These are phyloP conservation scores for Eupristina koningsbergeri DNA, from an alignment of 1,140 invertebrate species.

Conservation along the genomic window DNA sequence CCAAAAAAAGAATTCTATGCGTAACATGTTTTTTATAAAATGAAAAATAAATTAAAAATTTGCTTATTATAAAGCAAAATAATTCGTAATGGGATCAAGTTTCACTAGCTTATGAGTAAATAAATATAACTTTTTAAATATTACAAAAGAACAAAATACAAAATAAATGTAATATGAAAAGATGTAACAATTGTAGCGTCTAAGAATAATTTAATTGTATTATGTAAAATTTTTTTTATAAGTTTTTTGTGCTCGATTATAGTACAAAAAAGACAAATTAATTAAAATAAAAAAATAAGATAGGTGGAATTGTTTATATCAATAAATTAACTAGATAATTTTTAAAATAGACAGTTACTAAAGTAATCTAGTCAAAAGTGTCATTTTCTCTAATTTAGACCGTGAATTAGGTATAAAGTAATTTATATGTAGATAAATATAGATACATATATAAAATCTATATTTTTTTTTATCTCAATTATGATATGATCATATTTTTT, in stretches of 20 bases:
- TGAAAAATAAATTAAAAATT: background rate
- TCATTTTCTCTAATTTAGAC: conserved; percentile 52
- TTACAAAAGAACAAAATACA: too few species aligned
- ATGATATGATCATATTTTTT: background rate
- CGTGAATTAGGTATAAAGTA: conserved; percentile 6
- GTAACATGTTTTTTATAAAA: conserved; percentile 56
- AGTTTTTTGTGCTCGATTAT: conserved; percentile 8
- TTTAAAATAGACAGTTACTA: conserved; percentile 55
- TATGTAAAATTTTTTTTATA: conserved; percentile 72
- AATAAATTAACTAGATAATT: conserved; percentile 12
- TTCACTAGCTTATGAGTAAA: conserved; percentile 60
- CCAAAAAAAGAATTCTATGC: conserved; percentile 92
- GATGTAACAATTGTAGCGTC: conserved; percentile 54
- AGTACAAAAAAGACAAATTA: conserved; percentile 50
- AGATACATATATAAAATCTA: too few species aligned
- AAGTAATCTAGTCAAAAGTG: conserved; percentile 72
- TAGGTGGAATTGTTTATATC: conserved; percentile 36
- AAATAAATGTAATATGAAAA: conserved; percentile 5
- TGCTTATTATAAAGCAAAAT: conserved; percentile 64
- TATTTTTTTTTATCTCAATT: background rate
- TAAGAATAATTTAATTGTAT: conserved; percentile 62
- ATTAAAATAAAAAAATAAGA: conserved; percentile 27
- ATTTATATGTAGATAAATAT: conserved; percentile 30
- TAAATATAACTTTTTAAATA: too few species aligned
- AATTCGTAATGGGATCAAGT: conserved; percentile 70